A percentile compares a stretch with the other conserved stretches of the same genome.
Evolutionary conservation across 2,888 invertebrate genomes (phyloP).

Genomic region (Drosophila mimetica): DNA sequence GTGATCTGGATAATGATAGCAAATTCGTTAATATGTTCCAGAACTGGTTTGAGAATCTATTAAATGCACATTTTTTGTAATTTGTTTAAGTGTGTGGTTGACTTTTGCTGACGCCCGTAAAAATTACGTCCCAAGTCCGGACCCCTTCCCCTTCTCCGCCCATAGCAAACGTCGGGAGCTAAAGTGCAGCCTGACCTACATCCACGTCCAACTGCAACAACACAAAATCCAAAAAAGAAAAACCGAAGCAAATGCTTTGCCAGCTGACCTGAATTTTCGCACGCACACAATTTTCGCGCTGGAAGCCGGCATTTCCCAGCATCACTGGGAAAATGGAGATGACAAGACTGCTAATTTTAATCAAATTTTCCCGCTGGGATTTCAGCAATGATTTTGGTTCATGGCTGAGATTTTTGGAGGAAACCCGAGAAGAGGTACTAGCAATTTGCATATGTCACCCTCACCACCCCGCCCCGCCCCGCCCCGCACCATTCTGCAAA

Average conservation of each 20-base stretch:
- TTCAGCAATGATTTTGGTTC: conserved; percentile 17
- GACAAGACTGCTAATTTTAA: conserved; percentile 57
- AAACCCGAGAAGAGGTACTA: conserved; percentile 9
- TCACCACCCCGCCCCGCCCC: conserved; percentile 1
- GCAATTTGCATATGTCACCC: no score
- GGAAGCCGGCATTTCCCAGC: conserved; percentile 37
- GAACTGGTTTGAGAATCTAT: neutral
- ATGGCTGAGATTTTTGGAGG: neutral
- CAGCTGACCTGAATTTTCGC: conserved; percentile 73
- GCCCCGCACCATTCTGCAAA: neutral
- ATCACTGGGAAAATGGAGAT: conserved; percentile 2
- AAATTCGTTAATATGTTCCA: neutral
- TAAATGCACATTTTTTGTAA: neutral
- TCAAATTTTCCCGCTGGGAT: conserved; percentile 56
- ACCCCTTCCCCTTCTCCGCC: neutral
- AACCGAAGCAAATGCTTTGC: conserved; percentile 39
- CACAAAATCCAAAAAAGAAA: conserved; percentile 32
- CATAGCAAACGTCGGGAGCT: conserved; percentile 6
- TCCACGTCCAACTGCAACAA: conserved; percentile 35
- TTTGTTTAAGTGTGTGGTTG: conserved; percentile 15
- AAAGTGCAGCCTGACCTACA: conserved; percentile 37
- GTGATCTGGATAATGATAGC: no score
- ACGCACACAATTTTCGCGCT: conserved; percentile 32
- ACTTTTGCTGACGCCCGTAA: conserved; percentile 75
- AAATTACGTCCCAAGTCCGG: conserved; percentile 65